These are phyloP conservation scores for Diuraphis noxia DNA, from an alignment of 1,140 invertebrate genomes.

Conservation along the genomic window DNA sequence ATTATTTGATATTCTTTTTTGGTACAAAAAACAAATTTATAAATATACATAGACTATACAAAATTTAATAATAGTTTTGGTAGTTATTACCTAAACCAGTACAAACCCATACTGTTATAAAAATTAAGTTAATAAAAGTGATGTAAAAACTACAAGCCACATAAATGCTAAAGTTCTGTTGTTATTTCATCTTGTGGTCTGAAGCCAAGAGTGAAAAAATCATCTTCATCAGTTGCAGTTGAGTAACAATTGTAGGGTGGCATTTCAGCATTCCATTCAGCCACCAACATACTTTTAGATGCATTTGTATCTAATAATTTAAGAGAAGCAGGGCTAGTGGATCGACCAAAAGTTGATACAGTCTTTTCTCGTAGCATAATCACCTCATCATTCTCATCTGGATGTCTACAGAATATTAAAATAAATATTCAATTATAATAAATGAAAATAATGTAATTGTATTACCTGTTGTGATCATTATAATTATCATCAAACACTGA, in stretches of 20 bases:
- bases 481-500: conserved; percentile 61
- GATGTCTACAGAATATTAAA: conserved; percentile 18
- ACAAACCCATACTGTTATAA: not conserved
- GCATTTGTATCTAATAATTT: conserved; percentile 40
- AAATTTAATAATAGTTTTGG: conserved; percentile 24
- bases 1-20: conserved; percentile 45
- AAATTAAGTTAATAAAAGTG: conserved; percentile 28
- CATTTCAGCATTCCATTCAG: conserved; percentile 67
- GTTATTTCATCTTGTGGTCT: conserved; percentile 78
- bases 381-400: conserved; percentile 45
- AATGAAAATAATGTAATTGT: not conserved
- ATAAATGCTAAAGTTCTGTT: conserved; percentile 68
- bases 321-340: conserved; percentile 48
- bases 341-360: conserved; percentile 48
- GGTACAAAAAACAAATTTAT: conserved; percentile 38
- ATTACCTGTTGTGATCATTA: conserved; percentile 56
- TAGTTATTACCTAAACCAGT: not conserved
- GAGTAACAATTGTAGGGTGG: conserved; percentile 63
- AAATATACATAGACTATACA: conserved; percentile 9
- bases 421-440: not conserved
- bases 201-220: conserved; percentile 73
- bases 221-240: conserved; percentile 64
- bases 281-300: conserved; percentile 58
- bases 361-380: conserved; percentile 48
- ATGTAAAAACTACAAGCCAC: conserved; percentile 50